Evolutionary conservation across 2,113 vertebrate genomes (phyloP).

Genomic region (Mugil cephalus): DNA sequence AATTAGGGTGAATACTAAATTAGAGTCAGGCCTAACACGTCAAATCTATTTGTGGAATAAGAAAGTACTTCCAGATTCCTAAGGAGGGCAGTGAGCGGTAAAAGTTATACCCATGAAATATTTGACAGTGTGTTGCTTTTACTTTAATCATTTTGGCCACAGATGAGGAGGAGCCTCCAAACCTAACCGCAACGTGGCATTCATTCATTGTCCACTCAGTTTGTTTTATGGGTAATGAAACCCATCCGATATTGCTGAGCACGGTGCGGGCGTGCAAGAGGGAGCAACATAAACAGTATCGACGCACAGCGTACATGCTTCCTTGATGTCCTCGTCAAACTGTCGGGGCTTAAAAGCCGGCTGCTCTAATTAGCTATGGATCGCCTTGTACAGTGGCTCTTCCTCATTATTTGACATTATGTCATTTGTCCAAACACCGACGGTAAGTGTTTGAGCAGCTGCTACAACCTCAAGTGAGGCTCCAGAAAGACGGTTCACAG

Average conservation of each 20-base stretch:
- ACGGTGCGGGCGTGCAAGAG: constrained; percentile 39
- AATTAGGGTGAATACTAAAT: constrained; percentile 43
- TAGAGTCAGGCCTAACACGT: neutral
- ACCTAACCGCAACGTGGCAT: constrained; percentile 13
- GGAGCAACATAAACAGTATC: constrained; percentile 76
- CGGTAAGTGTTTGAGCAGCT: constrained; percentile 75
- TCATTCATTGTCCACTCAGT: constrained; percentile 58
- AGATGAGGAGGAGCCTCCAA: constrained; percentile 32
- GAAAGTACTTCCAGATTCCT: constrained; percentile 24
- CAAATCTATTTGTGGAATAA: constrained; percentile 7
- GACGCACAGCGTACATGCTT: constrained; percentile 66
- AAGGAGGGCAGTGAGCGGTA: neutral
- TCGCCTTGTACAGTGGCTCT: constrained; percentile 67
- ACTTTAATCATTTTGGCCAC: constrained; percentile 52
- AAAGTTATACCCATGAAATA: constrained; percentile 7
- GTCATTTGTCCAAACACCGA: constrained; percentile 71
- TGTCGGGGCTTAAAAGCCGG: constrained; percentile 78
- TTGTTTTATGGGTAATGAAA: constrained; percentile 72
- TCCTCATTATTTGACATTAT: constrained; percentile 73
- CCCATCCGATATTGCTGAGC: constrained; percentile 75
- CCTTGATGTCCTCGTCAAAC: constrained; percentile 80
- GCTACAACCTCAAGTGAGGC: constrained; percentile 49
- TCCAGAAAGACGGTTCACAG: constrained; percentile 36
- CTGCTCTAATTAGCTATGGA: constrained; percentile 86
- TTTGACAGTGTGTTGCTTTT: constrained; percentile 50